Conservation (phyloP, 2,113 vertebrate genomes). For the Chaenogobius annularis region DNA sequence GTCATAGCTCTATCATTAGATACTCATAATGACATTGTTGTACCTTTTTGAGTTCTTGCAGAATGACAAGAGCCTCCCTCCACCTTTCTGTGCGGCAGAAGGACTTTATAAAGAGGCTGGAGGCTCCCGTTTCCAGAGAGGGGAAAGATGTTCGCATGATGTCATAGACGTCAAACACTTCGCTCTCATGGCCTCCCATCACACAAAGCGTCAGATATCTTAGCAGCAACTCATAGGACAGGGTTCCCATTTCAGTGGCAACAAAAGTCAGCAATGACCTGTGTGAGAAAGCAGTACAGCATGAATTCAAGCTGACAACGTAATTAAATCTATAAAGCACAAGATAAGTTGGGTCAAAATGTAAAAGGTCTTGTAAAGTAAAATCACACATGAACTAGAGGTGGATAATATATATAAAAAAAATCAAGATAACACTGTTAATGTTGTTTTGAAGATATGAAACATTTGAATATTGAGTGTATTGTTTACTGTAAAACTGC, state of each 20-base stretch:
- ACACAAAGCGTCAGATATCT: conserved; percentile 87
- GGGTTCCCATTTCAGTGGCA: conserved; percentile 78
- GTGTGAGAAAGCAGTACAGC: not conserved
- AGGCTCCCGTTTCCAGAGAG: conserved; percentile 81
- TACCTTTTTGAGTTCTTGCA: conserved; percentile 83
- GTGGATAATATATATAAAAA: too few relatives aligned
- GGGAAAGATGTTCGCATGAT: conserved; percentile 86
- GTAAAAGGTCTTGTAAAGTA: not conserved
- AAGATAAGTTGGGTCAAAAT: not conserved
- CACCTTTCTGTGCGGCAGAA: conserved; percentile 83
- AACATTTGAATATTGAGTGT: too few relatives aligned
- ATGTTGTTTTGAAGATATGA: too few relatives aligned
- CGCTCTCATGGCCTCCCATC: conserved; percentile 72
- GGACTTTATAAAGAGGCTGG: conserved; percentile 83
- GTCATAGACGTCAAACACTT: conserved; percentile 85
- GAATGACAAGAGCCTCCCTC: conserved; percentile 79
- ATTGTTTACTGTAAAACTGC: too few relatives aligned
- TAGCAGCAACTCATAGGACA: conserved; percentile 83
- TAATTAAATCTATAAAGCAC: not conserved
- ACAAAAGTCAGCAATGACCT: conserved; percentile 88
- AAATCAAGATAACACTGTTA: too few relatives aligned
- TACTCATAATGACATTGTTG: not conserved
- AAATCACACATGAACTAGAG: not conserved
- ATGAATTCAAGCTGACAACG: not conserved
- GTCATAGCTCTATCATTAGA: too few relatives aligned